Conservation (phyloP, 92 coral and sea anemone genomes). For the Zoanthus gigantus region DNA sequence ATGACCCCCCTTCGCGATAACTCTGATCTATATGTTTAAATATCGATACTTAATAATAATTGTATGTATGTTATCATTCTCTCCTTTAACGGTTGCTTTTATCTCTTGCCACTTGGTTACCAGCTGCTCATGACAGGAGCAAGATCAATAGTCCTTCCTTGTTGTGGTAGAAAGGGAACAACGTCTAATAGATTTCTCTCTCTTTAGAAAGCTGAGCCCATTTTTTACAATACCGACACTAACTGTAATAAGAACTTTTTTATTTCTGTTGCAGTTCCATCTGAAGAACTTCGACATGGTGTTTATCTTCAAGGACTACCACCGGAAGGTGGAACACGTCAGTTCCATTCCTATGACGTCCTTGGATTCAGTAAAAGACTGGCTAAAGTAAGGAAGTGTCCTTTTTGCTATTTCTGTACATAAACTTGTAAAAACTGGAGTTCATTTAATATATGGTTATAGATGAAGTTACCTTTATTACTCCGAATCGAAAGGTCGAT, state of each 20-base stretch:
- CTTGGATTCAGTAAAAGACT: slow-evolving; percentile 96
- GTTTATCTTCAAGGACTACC: slow-evolving; percentile 98
- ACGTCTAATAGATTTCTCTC: no score
- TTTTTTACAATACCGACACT: background rate
- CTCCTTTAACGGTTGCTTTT: no score
- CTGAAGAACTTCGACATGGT: slow-evolving; percentile 99
- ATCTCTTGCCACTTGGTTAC: no score
- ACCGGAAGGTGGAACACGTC: slow-evolving; percentile 96
- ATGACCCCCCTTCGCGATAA: no score
- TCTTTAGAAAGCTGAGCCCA: no score
- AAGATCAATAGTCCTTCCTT: no score
- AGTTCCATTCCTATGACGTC: slow-evolving; percentile 99
- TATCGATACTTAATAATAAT: no score
- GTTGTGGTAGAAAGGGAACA: no score
- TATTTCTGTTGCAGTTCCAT: slow-evolving; percentile 74
- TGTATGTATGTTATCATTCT: no score
- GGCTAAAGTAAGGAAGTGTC: slow-evolving; percentile 79
- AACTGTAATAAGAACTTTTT: background rate
- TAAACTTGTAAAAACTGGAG: background rate
- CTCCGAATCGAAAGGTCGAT: no score
- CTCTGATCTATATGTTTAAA: no score
- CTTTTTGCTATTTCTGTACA: background rate
- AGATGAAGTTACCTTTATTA: background rate
- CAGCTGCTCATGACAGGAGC: no score
- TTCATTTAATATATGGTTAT: background rate